Conservation (phyloP, 2,888 invertebrate species). For the Parnassius apollo region DNA sequence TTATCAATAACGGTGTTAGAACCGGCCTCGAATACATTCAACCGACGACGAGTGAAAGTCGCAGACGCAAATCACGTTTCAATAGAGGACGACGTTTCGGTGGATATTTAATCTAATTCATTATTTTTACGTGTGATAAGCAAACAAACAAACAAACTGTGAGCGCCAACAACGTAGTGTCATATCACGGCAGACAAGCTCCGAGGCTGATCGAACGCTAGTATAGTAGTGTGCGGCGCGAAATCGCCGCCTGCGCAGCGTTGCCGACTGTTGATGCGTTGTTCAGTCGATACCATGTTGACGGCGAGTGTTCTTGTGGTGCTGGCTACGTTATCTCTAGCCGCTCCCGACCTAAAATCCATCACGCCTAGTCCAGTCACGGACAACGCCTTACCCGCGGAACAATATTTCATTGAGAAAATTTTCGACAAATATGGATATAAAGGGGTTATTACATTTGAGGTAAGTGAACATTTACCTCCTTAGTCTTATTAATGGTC, state of each 20-base stretch:
- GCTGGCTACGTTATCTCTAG: conserved; percentile 49
- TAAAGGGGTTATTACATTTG: conserved; percentile 78
- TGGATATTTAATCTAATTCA: conserved; percentile 38
- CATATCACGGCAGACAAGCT: conserved; percentile 53
- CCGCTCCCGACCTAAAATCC: conserved; percentile 31
- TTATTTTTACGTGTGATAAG: conserved; percentile 52
- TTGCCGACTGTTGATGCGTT: conserved; percentile 31
- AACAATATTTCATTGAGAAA: conserved; percentile 74
- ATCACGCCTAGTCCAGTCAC: conserved; percentile 31
- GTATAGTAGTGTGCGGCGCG: conserved; percentile 56
- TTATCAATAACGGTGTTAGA: conserved; percentile 72
- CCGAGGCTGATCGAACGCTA: conserved; percentile 49
- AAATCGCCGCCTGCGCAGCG: conserved; percentile 40
- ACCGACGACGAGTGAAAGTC: conserved; percentile 71
- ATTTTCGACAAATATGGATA: conserved; percentile 82
- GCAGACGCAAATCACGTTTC: conserved; percentile 65
- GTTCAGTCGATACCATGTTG: conserved; percentile 62
- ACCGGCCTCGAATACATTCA: conserved; percentile 62
- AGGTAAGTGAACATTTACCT: conserved; percentile 54
- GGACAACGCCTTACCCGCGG: conserved; percentile 60
- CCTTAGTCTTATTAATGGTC: too few species aligned
- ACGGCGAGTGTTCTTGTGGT: conserved; percentile 57
- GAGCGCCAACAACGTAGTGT: conserved; percentile 45
- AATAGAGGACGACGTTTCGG: conserved; percentile 58
- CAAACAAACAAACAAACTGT: conserved; percentile 55